Evolutionary conservation across 2,797 vertebrate genomes (phyloP).

Genomic region (Pogoniulus pusillus): DNA sequence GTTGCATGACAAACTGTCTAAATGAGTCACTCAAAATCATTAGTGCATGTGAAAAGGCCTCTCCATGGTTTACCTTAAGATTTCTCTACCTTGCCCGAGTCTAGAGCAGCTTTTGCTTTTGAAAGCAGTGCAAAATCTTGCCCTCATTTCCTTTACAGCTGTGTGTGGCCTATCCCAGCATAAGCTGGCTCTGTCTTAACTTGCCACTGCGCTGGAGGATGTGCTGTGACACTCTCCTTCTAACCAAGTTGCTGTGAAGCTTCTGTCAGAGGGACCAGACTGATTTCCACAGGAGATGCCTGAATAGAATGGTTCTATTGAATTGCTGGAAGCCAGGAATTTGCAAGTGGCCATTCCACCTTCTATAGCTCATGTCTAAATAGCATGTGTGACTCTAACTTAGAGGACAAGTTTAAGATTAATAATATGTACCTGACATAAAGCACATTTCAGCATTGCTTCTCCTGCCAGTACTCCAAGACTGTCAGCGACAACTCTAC

Average conservation of each 20-base stretch:
- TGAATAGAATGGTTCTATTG: background rate
- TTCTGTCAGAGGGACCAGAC: background rate
- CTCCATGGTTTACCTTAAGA: background rate
- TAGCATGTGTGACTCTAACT: background rate
- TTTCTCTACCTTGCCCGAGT: background rate
- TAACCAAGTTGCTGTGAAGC: background rate
- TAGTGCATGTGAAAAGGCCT: background rate
- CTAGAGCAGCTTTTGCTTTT: background rate
- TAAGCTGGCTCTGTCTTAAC: background rate
- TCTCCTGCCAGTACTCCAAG: background rate
- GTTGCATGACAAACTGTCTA: background rate
- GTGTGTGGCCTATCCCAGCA: rapidly evolving
- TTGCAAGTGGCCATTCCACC: background rate
- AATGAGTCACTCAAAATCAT: background rate
- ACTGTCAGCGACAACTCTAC: background rate
- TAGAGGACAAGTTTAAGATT: background rate
- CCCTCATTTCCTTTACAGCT: background rate
- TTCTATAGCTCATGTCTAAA: background rate
- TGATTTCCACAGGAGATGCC: background rate
- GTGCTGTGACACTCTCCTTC: background rate
- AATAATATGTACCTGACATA: background rate
- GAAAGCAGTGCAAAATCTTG: background rate
- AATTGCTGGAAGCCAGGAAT: background rate
- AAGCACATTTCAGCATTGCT: background rate
- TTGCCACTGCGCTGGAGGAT: background rate